Evolutionary conservation across 2,888 invertebrate species (phyloP), one percentile per base, ranked within the genome.

Genomic region (Aphidius colemani): DNA sequence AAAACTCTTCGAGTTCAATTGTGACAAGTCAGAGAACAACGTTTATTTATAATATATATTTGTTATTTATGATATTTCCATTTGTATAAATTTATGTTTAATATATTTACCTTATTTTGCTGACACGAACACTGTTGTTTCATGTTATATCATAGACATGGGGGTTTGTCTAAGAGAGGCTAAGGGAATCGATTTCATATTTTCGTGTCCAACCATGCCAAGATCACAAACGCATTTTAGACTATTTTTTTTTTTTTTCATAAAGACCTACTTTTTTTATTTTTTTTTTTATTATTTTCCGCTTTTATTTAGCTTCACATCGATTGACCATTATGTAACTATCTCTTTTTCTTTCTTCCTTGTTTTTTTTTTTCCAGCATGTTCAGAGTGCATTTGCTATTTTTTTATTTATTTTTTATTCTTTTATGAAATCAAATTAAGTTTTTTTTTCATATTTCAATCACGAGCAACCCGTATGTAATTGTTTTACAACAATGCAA

Each of bases 171-270:
- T 11, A 18, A 44, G 10, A 44, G 45, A 41, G 30, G n/a, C 57
- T 30, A 30, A 30, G 30, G 30, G 45, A 39, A 57, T 57, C 57
- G 46, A 57, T 57, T 45, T 10, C 3, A 18, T 18, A 18, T 18
- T 18, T 18, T 18, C 44, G 13, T 45, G 30, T 5, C 30, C 55
- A 60, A 50, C 49, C 60, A 44, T 62, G 49, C 59, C 63, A 64
- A 64, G 64, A 60, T 64, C 46, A 11, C 9, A 53, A 59, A 64
- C 13, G 55, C 50, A 53, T 50, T 57, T 56, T 48, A n/a, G 40
- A 64, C 51, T 9, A 40, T 56, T 44, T 39, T n/a, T 53, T 53
- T 39, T 30, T 53, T 53, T 18, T 8, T 39, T 13, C 18, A 30
- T 30, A 30, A 30, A 30, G 30, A 30, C 30, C n/a, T 44, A 11